phyloP scores from a whole-genome alignment of 2,797 vertebrate genomes.

The Serranus cabrilla region DNA sequence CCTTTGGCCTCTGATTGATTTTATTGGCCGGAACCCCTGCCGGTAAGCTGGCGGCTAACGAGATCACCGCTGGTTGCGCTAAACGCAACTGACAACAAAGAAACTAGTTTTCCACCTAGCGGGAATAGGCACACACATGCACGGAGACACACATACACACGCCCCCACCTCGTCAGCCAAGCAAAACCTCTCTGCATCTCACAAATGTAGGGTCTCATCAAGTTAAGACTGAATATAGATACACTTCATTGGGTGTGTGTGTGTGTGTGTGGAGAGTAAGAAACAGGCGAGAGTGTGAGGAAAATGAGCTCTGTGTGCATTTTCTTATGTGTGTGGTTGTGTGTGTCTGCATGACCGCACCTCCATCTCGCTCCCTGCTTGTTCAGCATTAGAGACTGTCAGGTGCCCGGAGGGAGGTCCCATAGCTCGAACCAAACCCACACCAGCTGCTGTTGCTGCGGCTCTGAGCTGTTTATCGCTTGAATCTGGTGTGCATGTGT shows the following conservation, averaged over 20 bases:
- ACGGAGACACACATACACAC: neutral
- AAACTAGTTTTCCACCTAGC: slow-evolving; percentile 62
- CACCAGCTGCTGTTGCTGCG: slow-evolving; percentile 63
- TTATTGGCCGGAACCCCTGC: slow-evolving; percentile 44
- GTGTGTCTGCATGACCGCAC: slow-evolving; percentile 27
- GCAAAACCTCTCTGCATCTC: slow-evolving; percentile 50
- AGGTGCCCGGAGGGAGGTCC: slow-evolving; percentile 67
- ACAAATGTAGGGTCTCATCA: slow-evolving; percentile 38
- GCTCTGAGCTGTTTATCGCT: slow-evolving; percentile 50
- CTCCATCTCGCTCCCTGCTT: slow-evolving; percentile 60
- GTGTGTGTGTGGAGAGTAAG: slow-evolving; percentile 4
- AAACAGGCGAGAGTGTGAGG: slow-evolving; percentile 19
- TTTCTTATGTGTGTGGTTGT: slow-evolving; percentile 6
- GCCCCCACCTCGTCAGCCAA: slow-evolving; percentile 20
- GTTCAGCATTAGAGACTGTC: slow-evolving; percentile 73
- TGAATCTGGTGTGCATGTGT: slow-evolving; percentile 29
- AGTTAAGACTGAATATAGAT: slow-evolving; percentile 30
- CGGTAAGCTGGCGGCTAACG: slow-evolving; percentile 57
- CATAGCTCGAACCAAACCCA: slow-evolving; percentile 59
- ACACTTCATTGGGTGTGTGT: neutral
- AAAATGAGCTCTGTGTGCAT: slow-evolving; percentile 7
- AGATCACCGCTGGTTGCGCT: slow-evolving; percentile 56
- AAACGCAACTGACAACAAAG: slow-evolving; percentile 73
- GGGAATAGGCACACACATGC: slow-evolving; percentile 23
- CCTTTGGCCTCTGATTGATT: slow-evolving; percentile 64